Conservation (phyloP, 2,888 invertebrate genomes). For the Monochamus alternatus region DNA sequence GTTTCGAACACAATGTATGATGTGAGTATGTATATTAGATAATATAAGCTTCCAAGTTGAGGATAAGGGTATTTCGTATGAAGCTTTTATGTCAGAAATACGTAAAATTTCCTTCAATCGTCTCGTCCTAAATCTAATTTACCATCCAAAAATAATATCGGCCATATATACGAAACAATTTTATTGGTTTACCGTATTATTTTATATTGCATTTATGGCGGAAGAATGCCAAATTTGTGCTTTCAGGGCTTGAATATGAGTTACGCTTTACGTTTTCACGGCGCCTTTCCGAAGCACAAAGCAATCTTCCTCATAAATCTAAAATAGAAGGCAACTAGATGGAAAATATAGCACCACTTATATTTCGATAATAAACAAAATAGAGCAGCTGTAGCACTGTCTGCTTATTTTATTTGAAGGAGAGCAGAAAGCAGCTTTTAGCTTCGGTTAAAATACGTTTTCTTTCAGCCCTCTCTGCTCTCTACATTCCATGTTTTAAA, state of each 20-base stretch:
- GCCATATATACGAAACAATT: conserved; percentile 24
- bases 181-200: conserved; percentile 33
- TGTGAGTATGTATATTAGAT: too few relatives aligned
- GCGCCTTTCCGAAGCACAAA: conserved; percentile 12
- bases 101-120: not conserved
- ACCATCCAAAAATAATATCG: not conserved
- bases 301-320: conserved; percentile 31
- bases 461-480: too few relatives aligned
- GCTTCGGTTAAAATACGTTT: too few relatives aligned
- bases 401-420: not conserved
- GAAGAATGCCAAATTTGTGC: conserved; percentile 18
- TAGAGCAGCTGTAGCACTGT: not conserved
- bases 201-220: conserved; percentile 24
- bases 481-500: too few relatives aligned
- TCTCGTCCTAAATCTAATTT: conserved; percentile 1
- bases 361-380: conserved; percentile 26
- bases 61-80: not conserved
- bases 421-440: not conserved
- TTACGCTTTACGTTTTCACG: conserved; percentile 24
- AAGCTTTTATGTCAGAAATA: not conserved
- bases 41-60: not conserved
- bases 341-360: conserved; percentile 23
- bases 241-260: conserved; percentile 31
- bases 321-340: conserved; percentile 13
- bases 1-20: too few relatives aligned